Conservation (phyloP, 2,113 vertebrate species). For the Galemys pyrenaicus region DNA sequence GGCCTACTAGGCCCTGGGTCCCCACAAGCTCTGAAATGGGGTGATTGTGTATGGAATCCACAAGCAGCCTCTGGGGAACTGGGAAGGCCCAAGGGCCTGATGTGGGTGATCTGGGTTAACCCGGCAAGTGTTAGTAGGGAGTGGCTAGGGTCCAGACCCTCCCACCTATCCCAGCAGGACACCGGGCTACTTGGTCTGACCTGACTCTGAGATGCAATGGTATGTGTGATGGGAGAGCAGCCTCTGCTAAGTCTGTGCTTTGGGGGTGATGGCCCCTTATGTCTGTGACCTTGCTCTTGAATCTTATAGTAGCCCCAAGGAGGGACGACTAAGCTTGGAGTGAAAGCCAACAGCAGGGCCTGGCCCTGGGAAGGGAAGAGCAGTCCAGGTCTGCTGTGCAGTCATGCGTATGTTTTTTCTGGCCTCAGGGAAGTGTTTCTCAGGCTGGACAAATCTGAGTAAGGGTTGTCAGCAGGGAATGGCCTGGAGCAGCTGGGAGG, state of each 20-base stretch:
- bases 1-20: not conserved
- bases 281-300: constrained; percentile 52
- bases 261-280: constrained; percentile 8
- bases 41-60: too few relatives aligned
- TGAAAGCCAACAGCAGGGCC: not conserved
- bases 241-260: constrained; percentile 14
- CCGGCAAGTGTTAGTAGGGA: not conserved
- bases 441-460: not conserved
- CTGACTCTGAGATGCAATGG: not conserved
- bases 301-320: constrained; percentile 58
- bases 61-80: not conserved
- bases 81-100: not conserved
- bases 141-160: not conserved
- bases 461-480: not conserved
- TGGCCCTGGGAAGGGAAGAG: not conserved
- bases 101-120: not conserved
- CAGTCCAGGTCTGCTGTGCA: not conserved
- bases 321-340: constrained; percentile 6
- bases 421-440: not conserved
- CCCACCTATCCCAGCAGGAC: not conserved
- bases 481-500: not conserved
- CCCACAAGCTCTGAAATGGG: not conserved
- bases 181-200: not conserved
- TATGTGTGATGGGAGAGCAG: not conserved
- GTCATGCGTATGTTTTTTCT: not conserved